phyloP scores from a whole-genome alignment of 2,113 vertebrate genomes.

The Gambusia holbrooki region DNA sequence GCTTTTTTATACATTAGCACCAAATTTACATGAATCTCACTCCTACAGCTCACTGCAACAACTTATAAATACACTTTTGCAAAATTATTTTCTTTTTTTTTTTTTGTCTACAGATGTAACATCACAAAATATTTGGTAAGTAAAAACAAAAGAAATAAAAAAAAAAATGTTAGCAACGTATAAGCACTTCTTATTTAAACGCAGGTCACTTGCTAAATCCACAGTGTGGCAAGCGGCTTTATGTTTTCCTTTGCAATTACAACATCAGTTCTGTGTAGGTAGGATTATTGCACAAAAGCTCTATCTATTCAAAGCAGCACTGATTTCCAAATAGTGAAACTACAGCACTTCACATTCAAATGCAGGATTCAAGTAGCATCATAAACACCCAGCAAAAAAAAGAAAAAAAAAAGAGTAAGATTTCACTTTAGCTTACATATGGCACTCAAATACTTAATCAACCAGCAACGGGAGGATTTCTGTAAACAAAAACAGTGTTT shows the following conservation, averaged over 20 bases:
- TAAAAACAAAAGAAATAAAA: slow-evolving; percentile 43
- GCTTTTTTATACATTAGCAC: slow-evolving; percentile 73
- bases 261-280: slow-evolving; percentile 52
- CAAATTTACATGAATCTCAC: slow-evolving; percentile 57
- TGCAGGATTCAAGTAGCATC: slow-evolving; percentile 79
- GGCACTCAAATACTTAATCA: slow-evolving; percentile 16
- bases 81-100: slow-evolving; percentile 28
- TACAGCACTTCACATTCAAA: slow-evolving; percentile 68
- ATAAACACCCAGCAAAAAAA: slow-evolving; percentile 58
- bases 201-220: slow-evolving; percentile 50
- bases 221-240: slow-evolving; percentile 61
- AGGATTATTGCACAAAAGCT: slow-evolving; percentile 68
- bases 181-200: slow-evolving; percentile 39
- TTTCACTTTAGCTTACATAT: slow-evolving; percentile 19
- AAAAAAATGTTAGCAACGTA: slow-evolving; percentile 47
- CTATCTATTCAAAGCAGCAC: slow-evolving; percentile 61
- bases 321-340: slow-evolving; percentile 61
- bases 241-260: slow-evolving; percentile 61
- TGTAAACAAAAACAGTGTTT: background rate
- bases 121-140: slow-evolving; percentile 39
- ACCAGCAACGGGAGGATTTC: background rate
- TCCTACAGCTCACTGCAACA: slow-evolving; percentile 19
- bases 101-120: slow-evolving; percentile 39
- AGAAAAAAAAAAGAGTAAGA: slow-evolving; percentile 25
- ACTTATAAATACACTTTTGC: slow-evolving; percentile 26